Base-by-base conservation (phyloP, 2,888 invertebrate genomes). In the Dichetophora obliterata region DNA sequence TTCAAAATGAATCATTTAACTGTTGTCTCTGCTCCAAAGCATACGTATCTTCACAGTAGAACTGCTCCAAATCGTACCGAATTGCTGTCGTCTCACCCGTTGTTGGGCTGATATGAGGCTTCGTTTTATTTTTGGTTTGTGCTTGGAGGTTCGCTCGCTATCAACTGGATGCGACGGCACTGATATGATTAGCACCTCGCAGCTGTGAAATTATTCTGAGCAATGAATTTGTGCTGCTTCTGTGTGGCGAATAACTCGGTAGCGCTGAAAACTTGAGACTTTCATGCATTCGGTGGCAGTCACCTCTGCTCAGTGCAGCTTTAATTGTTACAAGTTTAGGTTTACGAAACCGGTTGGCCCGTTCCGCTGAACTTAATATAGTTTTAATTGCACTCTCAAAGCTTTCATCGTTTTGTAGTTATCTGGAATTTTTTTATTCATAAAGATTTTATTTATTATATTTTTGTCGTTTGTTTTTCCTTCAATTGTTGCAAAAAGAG, bases 151-250 rank as follows among this genome's bases (percentile, higher is more conserved):
- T 43, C 43, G 43, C 43, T 43, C 43, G 43, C 43, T 43, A 43
- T 43, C 43, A 43, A 14, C 43, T 43, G 2, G 43, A 14, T 11
- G 11, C 43, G 43, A 43, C 43, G 43, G 43, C 54, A 22, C 54
- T 75, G 74, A 77, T 77, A 75, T 77, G 74, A 77, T 75, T 75
- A 77, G 75, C 77, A 74, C 74, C 22, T 57, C 43, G 43, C 34
- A 43, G 43, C 43, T 43, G 43, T 43, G 43, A 43, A 43, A 43
- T 11, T 19, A 11, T 37, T 66, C 24, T 50, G 48, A 27, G 19
- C 19, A 54, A 54, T 54, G 54, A n/a, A 22, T 19, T 43, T 43
- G 43, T 54, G 54, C 19, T 22, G 54, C 54, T 54, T 19, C 54
- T 54, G 54, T 54, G 6, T 43, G 43, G 14, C 43, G 43, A 43